A percentile compares a stretch with the other conserved stretches of the same genome.
phyloP scores from a whole-genome alignment of 2,113 vertebrate species.

The Odontesthes bonariensis region DNA sequence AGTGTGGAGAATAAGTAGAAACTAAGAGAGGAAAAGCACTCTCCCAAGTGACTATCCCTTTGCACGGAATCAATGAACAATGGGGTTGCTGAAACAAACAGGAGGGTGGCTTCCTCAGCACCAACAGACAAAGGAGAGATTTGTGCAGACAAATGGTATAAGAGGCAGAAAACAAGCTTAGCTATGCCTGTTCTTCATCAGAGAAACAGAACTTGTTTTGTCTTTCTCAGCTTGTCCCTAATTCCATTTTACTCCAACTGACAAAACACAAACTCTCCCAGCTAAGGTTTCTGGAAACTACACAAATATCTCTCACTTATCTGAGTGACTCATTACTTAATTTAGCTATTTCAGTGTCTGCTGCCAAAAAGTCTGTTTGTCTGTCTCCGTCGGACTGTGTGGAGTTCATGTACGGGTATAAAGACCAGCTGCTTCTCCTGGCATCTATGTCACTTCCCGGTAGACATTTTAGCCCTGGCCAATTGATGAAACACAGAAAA shows the following conservation, averaged over 20 bases:
- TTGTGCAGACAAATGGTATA: slow-evolving; percentile 27
- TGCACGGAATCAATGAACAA: slow-evolving; percentile 42
- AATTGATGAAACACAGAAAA: slow-evolving; percentile 14
- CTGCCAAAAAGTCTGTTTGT: slow-evolving; percentile 30
- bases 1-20: not conserved
- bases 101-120: slow-evolving; percentile 31
- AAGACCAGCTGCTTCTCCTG: slow-evolving; percentile 32
- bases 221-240: slow-evolving; percentile 25
- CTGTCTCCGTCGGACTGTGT: slow-evolving; percentile 6
- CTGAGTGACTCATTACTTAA: slow-evolving; percentile 32
- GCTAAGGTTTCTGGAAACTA: slow-evolving; percentile 23
- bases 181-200: slow-evolving; percentile 4
- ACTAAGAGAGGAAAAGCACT: not conserved
- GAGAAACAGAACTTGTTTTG: slow-evolving; percentile 48
- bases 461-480: slow-evolving; percentile 12
- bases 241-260: slow-evolving; percentile 3
- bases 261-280: slow-evolving; percentile 28
- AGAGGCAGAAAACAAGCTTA: slow-evolving; percentile 32
- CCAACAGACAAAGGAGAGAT: slow-evolving; percentile 44
- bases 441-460: slow-evolving; percentile 24
- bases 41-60: slow-evolving; percentile 4
- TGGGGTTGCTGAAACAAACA: slow-evolving; percentile 32
- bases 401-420: slow-evolving; percentile 13
- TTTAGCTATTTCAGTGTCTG: not conserved
- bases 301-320: slow-evolving; percentile 13